Evolutionary conservation across 2,797 vertebrate species (phyloP).

Genomic region (Spinus pinus): DNA sequence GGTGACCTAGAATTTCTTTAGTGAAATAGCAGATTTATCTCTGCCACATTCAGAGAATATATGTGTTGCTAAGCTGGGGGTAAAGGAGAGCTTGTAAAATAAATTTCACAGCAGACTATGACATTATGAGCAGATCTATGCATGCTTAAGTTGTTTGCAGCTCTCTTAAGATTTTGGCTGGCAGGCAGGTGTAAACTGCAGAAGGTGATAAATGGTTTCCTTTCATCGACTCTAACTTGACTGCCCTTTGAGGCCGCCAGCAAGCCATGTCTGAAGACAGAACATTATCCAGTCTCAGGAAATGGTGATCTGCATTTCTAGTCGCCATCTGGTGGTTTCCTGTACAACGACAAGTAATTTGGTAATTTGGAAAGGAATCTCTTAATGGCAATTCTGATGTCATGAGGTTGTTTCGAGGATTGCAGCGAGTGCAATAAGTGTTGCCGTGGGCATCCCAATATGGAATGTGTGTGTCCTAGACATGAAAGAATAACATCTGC

Average conservation of each 20-base stretch:
- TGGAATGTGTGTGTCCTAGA: neutral
- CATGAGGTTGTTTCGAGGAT: neutral
- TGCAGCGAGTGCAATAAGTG: neutral
- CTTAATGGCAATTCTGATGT: neutral
- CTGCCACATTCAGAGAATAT: neutral
- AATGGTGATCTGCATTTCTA: constrained; percentile 28
- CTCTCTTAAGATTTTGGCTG: constrained; percentile 18
- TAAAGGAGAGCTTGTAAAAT: neutral
- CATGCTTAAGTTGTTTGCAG: neutral
- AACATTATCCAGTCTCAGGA: neutral
- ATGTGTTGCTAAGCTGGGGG: neutral
- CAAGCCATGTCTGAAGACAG: constrained; percentile 4
- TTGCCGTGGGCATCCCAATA: neutral
- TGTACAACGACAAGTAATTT: neutral
- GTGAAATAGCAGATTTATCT: neutral
- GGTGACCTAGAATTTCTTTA: neutral
- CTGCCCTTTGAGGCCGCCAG: constrained; percentile 35
- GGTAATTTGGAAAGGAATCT: neutral
- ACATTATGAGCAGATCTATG: neutral
- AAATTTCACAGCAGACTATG: neutral
- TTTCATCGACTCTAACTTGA: neutral
- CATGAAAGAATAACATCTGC: neutral
- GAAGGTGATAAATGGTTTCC: constrained; percentile 49
- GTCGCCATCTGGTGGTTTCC: constrained; percentile 55
- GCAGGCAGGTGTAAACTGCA: neutral